These are phyloP conservation scores for Stigmatopora nigra DNA, from an alignment of 2,113 vertebrate genomes.

Conservation along the genomic window DNA sequence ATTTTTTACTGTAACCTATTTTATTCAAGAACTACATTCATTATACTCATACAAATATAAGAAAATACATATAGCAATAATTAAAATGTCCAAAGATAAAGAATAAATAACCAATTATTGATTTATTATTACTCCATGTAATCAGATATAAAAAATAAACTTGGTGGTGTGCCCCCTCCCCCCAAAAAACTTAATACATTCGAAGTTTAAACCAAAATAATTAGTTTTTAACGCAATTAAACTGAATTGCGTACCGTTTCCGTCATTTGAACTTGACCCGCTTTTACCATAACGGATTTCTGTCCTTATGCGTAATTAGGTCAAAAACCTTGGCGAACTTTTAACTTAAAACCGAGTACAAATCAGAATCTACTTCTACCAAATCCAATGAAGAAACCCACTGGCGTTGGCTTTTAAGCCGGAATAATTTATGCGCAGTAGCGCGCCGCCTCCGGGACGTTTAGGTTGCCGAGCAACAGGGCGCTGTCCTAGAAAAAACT, in stretches of 20 bases:
- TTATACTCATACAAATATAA: too few species aligned
- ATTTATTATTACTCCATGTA: too few species aligned
- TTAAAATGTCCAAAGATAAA: too few species aligned
- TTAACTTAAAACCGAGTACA: constrained; percentile 13
- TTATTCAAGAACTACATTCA: too few species aligned
- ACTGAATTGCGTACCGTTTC: background rate
- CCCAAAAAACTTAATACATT: too few species aligned
- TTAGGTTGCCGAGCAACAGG: constrained; percentile 70
- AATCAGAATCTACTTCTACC: too few species aligned
- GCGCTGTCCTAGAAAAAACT: constrained; percentile 65
- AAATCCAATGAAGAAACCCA: constrained; percentile 15
- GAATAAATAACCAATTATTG: too few species aligned
- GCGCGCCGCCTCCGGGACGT: constrained; percentile 50
- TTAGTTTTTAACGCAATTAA: background rate
- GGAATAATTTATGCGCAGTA: constrained; percentile 40
- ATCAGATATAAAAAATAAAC: too few species aligned
- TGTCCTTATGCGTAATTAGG: constrained; percentile 17
- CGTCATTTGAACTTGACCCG: background rate
- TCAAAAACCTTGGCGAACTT: constrained; percentile 10
- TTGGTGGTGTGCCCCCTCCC: too few species aligned
- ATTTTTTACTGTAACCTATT: too few species aligned
- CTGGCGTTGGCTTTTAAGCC: constrained; percentile 22
- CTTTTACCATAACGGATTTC: constrained; percentile 29
- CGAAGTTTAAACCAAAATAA: too few species aligned
- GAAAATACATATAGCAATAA: too few species aligned